Percentiles rank a stretch among this genome's conserved stretches.
phyloP scores from a whole-genome alignment of 2,888 invertebrate genomes.

The Drosophila gaucha region DNA sequence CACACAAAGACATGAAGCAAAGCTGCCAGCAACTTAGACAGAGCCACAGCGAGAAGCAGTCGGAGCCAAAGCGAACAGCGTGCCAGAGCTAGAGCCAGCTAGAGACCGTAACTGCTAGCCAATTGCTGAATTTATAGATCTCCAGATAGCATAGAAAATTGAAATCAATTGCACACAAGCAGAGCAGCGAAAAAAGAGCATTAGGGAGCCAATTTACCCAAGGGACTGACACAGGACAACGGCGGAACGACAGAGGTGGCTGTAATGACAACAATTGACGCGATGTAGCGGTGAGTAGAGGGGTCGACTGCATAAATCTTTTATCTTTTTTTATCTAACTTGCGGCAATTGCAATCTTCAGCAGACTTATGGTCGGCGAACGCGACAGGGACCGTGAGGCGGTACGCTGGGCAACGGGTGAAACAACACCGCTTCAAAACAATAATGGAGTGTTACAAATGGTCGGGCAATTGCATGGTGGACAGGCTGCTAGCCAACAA shows the following conservation, averaged over 20 bases:
- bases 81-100: conserved; percentile 20
- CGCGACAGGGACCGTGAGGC: conserved; percentile 86
- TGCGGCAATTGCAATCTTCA: conserved; percentile 45
- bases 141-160: conserved; percentile 50
- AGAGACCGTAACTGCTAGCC: conserved; percentile 44
- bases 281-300: conserved; percentile 85
- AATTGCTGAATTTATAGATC: conserved; percentile 59
- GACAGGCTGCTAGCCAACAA: conserved; percentile 84
- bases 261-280: conserved; percentile 84
- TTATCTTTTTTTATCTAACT: neutral
- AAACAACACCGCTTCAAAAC: conserved; percentile 86
- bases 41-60: conserved; percentile 9
- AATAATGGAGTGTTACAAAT: conserved; percentile 85
- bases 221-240: conserved; percentile 8
- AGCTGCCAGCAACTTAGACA: conserved; percentile 19
- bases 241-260: conserved; percentile 50
- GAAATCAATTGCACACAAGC: conserved; percentile 55
- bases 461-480: conserved; percentile 85
- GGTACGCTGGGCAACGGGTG: conserved; percentile 86
- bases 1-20: conserved; percentile 32
- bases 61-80: conserved; percentile 24
- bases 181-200: neutral
- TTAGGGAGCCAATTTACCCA: conserved; percentile 7
- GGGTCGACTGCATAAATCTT: neutral
- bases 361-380: conserved; percentile 86